Evolutionary conservation across 2,888 invertebrate species (phyloP).

Genomic region (Hypena proboscidalis): DNA sequence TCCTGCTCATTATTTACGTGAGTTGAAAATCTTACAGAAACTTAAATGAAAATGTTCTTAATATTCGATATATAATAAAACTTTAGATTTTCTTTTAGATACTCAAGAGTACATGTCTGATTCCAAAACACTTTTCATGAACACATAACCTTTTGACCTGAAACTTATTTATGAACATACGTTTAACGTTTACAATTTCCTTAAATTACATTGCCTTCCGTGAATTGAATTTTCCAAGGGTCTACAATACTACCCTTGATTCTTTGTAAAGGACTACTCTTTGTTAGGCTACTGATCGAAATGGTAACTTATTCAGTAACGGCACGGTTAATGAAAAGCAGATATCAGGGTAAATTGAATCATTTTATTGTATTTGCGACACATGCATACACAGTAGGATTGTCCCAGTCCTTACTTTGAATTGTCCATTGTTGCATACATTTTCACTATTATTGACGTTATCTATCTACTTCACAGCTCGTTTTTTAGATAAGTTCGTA

Average conservation of each 20-base stretch:
- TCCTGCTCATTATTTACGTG: slow-evolving; percentile 19
- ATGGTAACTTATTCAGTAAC: slow-evolving; percentile 21
- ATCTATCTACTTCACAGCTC: too few species aligned
- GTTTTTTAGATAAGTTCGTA: too few species aligned
- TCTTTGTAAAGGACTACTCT: slow-evolving; percentile 22
- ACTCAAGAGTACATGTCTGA: background rate
- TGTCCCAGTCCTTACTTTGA: too few species aligned
- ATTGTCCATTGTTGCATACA: too few species aligned
- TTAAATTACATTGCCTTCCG: slow-evolving; percentile 20
- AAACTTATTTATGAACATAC: slow-evolving; percentile 6
- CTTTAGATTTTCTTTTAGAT: too few species aligned
- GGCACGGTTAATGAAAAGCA: slow-evolving; percentile 11
- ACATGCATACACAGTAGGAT: too few species aligned
- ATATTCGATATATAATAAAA: too few species aligned
- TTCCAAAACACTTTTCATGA: background rate
- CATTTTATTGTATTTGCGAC: too few species aligned
- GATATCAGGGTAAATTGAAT: slow-evolving; percentile 7
- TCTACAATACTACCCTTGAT: slow-evolving; percentile 16
- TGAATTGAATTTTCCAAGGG: slow-evolving; percentile 4
- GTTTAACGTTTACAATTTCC: slow-evolving; percentile 8
- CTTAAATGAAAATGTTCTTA: background rate
- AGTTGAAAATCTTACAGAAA: slow-evolving; percentile 13
- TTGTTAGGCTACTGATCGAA: slow-evolving; percentile 25
- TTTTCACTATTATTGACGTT: too few species aligned
- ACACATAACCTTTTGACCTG: slow-evolving; percentile 4